A percentile compares a stretch with the other conserved stretches of the same genome.
Conservation (phyloP, 2,113 vertebrate genomes). For the Hydrochoerus hydrochaeris region DNA sequence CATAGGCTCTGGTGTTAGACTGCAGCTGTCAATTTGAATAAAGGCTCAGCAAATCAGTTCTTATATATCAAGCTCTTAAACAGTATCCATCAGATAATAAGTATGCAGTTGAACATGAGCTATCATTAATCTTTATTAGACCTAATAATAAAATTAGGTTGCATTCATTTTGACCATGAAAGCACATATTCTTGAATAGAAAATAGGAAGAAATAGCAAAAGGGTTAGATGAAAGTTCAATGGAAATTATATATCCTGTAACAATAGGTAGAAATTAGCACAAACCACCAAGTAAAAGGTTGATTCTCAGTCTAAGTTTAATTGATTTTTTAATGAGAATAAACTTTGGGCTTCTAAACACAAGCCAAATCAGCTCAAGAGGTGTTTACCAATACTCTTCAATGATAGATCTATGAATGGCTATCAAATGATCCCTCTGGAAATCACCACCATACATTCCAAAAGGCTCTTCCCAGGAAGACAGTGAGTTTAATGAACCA, state of each 20-base stretch:
- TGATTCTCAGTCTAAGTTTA: not conserved
- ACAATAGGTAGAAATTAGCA: conserved; percentile 38
- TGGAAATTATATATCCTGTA: conserved; percentile 16
- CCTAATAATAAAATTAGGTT: not conserved
- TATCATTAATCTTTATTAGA: not conserved
- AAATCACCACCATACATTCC: conserved; percentile 42
- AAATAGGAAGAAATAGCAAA: conserved; percentile 12
- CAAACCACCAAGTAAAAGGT: not conserved
- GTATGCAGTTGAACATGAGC: not conserved
- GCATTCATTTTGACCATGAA: conserved; percentile 4
- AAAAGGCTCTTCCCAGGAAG: not conserved
- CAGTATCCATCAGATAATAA: not conserved
- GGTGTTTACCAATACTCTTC: not conserved
- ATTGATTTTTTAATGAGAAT: not conserved
- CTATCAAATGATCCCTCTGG: not conserved
- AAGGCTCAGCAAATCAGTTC: not conserved
- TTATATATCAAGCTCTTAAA: not conserved
- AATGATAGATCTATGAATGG: not conserved
- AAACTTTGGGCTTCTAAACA: conserved; percentile 26
- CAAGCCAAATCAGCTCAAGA: conserved; percentile 3
- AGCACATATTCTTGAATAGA: not conserved
- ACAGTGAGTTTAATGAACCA: conserved; percentile 6
- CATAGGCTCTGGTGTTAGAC: not conserved
- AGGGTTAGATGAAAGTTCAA: not conserved
- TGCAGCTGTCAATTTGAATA: not conserved